phyloP scores from a whole-genome alignment of 2,888 invertebrate genomes.

The Sesia apiformis region DNA sequence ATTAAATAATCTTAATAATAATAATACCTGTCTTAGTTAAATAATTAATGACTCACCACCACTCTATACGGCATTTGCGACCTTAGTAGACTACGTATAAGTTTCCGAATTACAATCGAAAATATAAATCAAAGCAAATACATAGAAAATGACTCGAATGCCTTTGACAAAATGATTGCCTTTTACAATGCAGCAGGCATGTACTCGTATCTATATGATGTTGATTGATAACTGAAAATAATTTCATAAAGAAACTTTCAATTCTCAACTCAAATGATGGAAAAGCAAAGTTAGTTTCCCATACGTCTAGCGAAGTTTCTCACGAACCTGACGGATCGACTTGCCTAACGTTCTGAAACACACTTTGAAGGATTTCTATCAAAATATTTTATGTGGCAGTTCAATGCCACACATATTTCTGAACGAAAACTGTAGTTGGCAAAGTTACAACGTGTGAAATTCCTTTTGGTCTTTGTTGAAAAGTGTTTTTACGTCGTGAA shows the following conservation, averaged over 20 bases:
- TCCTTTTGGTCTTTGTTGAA: not conserved
- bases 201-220: not conserved
- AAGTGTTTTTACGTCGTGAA: not conserved
- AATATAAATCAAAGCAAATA: too few relatives aligned
- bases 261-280: slow-evolving; percentile 7
- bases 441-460: not conserved
- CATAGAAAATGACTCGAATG: too few relatives aligned
- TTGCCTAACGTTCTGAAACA: not conserved
- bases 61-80: too few relatives aligned
- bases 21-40: too few relatives aligned
- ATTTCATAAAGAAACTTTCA: not conserved
- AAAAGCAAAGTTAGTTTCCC: slow-evolving; percentile 7
- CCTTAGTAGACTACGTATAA: too few relatives aligned
- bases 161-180: too few relatives aligned
- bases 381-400: not conserved
- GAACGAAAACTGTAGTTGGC: not conserved
- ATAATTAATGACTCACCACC: too few relatives aligned
- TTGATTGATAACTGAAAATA: not conserved
- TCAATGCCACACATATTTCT: not conserved
- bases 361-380: not conserved
- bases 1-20: too few relatives aligned
- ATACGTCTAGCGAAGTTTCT: slow-evolving; percentile 5
- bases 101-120: too few relatives aligned
- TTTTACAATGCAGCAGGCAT: too few relatives aligned
- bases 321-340: slow-evolving; percentile 11